These are phyloP conservation scores for Argentina silus DNA, from an alignment of 2,797 vertebrate species.

Conservation along the genomic window DNA sequence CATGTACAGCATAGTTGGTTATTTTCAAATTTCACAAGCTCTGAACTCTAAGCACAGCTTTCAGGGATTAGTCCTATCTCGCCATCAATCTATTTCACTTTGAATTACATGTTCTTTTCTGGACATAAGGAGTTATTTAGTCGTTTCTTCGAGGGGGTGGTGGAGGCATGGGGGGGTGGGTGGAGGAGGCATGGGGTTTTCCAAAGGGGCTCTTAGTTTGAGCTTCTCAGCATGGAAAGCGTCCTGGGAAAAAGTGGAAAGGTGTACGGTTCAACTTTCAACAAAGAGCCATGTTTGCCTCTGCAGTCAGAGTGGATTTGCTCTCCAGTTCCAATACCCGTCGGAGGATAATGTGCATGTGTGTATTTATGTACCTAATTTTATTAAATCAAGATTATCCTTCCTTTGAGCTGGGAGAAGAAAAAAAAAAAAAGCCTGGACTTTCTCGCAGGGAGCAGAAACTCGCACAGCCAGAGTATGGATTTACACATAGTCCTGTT, in stretches of 20 bases:
- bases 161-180: neutral
- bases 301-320: slow-evolving; percentile 49
- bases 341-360: slow-evolving; percentile 43
- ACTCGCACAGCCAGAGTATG: slow-evolving; percentile 37
- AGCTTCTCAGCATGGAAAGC: slow-evolving; percentile 36
- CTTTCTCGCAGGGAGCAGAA: slow-evolving; percentile 48
- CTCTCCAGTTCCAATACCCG: slow-evolving; percentile 36
- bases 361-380: slow-evolving; percentile 62
- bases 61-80: slow-evolving; percentile 21
- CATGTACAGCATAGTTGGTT: slow-evolving; percentile 1
- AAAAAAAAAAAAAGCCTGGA: slow-evolving; percentile 27
- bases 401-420: slow-evolving; percentile 42
- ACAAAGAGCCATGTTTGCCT: slow-evolving; percentile 51
- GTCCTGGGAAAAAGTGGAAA: slow-evolving; percentile 40
- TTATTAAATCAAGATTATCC: slow-evolving; percentile 54
- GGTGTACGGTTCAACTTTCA: slow-evolving; percentile 41
- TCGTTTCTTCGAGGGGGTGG: slow-evolving; percentile 20
- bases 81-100: slow-evolving; percentile 25
- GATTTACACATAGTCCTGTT: slow-evolving; percentile 51
- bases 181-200: slow-evolving; percentile 20
- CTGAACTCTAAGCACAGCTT: slow-evolving; percentile 15
- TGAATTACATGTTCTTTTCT: slow-evolving; percentile 15
- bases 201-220: slow-evolving; percentile 21
- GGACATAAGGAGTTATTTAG: slow-evolving; percentile 40
- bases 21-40: slow-evolving; percentile 12